These are phyloP conservation scores for Rambutsinella grinnellia DNA, from an alignment of 2,888 invertebrate species.

Conservation along the genomic window DNA sequence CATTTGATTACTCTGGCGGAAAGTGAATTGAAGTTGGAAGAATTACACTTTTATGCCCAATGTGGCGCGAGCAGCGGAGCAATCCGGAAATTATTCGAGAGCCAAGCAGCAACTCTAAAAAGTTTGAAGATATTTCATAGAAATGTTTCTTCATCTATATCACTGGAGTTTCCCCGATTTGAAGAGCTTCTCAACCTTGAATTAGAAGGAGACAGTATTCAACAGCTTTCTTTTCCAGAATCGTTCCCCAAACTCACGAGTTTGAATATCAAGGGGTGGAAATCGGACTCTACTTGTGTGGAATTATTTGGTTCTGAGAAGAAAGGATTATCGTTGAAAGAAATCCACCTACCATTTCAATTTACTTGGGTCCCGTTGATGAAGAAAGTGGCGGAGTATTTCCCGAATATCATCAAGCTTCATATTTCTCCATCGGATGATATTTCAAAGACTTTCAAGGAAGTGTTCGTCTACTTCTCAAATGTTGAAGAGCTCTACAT, in stretches of 20 bases:
- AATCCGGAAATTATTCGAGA: conserved; percentile 12
- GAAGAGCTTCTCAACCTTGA: conserved; percentile 25
- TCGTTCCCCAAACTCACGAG: conserved; percentile 39
- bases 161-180: conserved; percentile 43
- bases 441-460: conserved; percentile 18
- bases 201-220: conserved; percentile 33
- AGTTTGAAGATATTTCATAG: conserved; percentile 23
- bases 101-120: conserved; percentile 22
- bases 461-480: conserved; percentile 19
- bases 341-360: conserved; percentile 25
- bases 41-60: conserved; percentile 36
- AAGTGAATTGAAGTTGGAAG: conserved; percentile 19
- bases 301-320: conserved; percentile 12
- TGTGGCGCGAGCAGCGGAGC: neutral
- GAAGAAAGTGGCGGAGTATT: conserved; percentile 11
- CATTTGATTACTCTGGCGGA: conserved; percentile 22
- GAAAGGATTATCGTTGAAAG: conserved; percentile 5
- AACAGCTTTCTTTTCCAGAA: conserved; percentile 32
- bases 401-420: conserved; percentile 29
- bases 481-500: conserved; percentile 26
- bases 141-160: neutral
- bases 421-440: conserved; percentile 29
- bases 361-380: conserved; percentile 17
- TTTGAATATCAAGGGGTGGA: conserved; percentile 38
- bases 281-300: conserved; percentile 4